Evolutionary conservation across 2,888 invertebrate species (phyloP), one percentile per base, ranked within the genome.

Genomic region (Protodeltote pygarga): DNA sequence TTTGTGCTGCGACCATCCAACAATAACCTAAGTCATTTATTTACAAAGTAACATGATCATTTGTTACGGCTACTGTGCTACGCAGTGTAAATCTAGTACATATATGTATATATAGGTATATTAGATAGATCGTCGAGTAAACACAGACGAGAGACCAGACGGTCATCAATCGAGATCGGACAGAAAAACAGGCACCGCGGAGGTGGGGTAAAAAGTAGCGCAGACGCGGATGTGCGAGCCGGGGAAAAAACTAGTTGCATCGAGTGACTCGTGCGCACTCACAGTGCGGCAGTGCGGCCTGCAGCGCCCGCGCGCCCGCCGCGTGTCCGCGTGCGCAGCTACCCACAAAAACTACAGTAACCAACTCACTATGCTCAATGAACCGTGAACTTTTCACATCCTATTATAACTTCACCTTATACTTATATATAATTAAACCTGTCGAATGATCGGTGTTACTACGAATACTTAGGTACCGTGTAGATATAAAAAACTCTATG

Each of bases 141-240:
- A 83, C 78, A 85, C 78, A 83, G 75, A 79, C 74, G 54, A 45
- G 65, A 45, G 64, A 50, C 65, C 80, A 85, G 85, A 86, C 86
- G 77, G 79, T 73, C 79, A 83, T 85, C 83, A 85, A 79, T 86
- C 81, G 82, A 77, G 75, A 75, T 69, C 65, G 71, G 54, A 53
- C 65, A 82, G 81, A 89, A 88, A 88, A 87, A 85, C 81, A 68
- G 51, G 68, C 71, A 75, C 75, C 71, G 77, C 65, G 65, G 65
- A 71, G 74, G 73, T 67, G 73, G 66, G 58, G 78, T 78, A 87
- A 89, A 88, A 89, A 89, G 79, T 77, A 62, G 83, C 73, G 73
- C 80, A 78, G 83, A 88, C 85, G 73, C 87, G 87, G 88, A 87
- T 86, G 85, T 86, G 78, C 75, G 65, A 42, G 65, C 57, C 46